These are phyloP conservation scores for Tapirus indicus DNA, from an alignment of 2,797 vertebrate species.

Conservation along the genomic window DNA sequence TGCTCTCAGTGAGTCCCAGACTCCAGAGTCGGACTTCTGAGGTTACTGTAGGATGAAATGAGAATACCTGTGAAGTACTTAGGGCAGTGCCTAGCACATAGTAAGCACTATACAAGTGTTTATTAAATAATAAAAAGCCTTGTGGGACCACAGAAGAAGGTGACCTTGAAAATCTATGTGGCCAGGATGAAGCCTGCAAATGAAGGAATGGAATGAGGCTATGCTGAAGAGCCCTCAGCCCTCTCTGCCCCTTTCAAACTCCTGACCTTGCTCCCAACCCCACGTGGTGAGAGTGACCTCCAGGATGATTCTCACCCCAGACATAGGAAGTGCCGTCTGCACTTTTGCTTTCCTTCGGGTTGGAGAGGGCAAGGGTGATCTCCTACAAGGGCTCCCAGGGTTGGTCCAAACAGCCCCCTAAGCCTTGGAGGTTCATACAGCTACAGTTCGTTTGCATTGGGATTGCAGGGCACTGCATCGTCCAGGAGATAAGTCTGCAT, in stretches of 20 bases:
- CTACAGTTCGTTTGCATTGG: constrained; percentile 2
- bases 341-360: background rate
- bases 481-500: constrained; percentile 33
- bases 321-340: background rate
- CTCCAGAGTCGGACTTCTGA: background rate
- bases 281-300: background rate
- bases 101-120: background rate
- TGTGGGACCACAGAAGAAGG: background rate
- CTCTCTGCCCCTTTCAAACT: background rate
- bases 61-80: too few relatives aligned
- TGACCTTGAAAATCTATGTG: background rate
- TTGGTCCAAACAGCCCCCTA: background rate
- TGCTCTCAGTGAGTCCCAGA: background rate
- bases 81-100: background rate
- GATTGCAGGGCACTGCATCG: background rate
- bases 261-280: background rate
- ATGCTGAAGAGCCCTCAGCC: background rate
- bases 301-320: background rate
- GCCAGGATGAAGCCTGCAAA: background rate
- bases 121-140: background rate
- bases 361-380: background rate
- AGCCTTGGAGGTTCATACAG: background rate
- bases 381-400: background rate
- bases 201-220: background rate
- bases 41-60: background rate